phyloP scores from a whole-genome alignment of 2,113 vertebrate species.

The Halcyon senegalensis region DNA sequence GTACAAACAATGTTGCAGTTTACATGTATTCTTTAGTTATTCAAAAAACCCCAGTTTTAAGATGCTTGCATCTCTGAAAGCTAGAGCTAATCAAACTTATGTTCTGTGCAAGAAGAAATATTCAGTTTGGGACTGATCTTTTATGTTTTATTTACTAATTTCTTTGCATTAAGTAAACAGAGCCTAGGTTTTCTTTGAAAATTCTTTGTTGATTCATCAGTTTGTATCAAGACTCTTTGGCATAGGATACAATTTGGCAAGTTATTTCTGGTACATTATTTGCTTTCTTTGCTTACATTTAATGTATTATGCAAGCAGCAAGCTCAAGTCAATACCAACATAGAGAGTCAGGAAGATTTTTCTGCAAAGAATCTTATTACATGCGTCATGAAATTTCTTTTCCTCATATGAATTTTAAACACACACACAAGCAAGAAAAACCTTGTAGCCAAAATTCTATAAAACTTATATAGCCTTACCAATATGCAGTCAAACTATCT shows the following conservation, averaged over 20 bases:
- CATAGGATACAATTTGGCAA: not conserved
- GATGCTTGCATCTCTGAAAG: not conserved
- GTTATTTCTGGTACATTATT: conserved; percentile 37
- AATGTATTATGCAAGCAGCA: conserved; percentile 11
- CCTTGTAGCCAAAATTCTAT: not conserved
- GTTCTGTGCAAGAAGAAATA: not conserved
- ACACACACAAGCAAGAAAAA: not conserved
- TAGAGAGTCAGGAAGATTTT: not conserved
- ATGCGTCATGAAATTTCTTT: not conserved
- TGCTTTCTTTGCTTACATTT: conserved; percentile 6
- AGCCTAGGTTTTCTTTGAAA: not conserved
- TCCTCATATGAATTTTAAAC: not conserved
- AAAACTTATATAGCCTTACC: not conserved
- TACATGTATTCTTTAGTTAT: not conserved
- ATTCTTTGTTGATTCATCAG: not conserved
- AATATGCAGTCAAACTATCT: not conserved
- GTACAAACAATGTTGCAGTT: not conserved
- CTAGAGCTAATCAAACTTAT: not conserved
- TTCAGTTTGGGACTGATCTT: not conserved
- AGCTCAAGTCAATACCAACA: conserved; percentile 34
- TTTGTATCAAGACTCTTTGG: not conserved
- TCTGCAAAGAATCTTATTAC: not conserved
- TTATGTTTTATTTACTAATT: conserved; percentile 1
- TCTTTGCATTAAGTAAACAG: not conserved
- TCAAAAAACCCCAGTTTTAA: not conserved